phyloP scores from a whole-genome alignment of 2,797 vertebrate genomes.

The Merluccius polli region DNA sequence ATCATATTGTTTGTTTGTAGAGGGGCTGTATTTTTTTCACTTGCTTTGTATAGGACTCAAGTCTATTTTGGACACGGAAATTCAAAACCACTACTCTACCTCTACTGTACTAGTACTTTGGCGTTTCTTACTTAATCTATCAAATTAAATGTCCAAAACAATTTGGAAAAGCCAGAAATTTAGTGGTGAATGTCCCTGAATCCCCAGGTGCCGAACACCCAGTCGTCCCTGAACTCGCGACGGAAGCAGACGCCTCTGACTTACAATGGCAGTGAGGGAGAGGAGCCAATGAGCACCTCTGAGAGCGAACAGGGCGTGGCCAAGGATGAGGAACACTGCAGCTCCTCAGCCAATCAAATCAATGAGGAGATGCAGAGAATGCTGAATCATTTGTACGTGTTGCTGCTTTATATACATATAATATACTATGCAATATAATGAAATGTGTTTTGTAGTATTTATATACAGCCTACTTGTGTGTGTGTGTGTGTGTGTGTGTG shows the following conservation, averaged over 20 bases:
- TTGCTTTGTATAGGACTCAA: too few species aligned
- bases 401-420: background rate
- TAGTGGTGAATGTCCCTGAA: background rate
- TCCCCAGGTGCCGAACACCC: constrained; percentile 83
- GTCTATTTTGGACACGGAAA: too few species aligned
- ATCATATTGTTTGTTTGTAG: too few species aligned
- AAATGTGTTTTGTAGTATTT: background rate
- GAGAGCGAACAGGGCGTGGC: constrained; percentile 82
- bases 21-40: too few species aligned
- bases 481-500: constrained; percentile 2
- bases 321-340: constrained; percentile 82
- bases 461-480: background rate
- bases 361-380: constrained; percentile 99
- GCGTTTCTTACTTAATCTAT: background rate
- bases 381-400: constrained; percentile 92
- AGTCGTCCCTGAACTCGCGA: constrained; percentile 80
- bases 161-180: background rate
- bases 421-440: background rate
- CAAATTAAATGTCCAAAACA: background rate
- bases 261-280: constrained; percentile 79
- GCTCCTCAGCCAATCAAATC: constrained; percentile 90
- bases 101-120: too few species aligned
- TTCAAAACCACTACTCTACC: background rate
- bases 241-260: constrained; percentile 76
- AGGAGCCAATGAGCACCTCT: constrained; percentile 83